phyloP scores from a whole-genome alignment of 1,140 invertebrate species.

The Gryon sp. region DNA sequence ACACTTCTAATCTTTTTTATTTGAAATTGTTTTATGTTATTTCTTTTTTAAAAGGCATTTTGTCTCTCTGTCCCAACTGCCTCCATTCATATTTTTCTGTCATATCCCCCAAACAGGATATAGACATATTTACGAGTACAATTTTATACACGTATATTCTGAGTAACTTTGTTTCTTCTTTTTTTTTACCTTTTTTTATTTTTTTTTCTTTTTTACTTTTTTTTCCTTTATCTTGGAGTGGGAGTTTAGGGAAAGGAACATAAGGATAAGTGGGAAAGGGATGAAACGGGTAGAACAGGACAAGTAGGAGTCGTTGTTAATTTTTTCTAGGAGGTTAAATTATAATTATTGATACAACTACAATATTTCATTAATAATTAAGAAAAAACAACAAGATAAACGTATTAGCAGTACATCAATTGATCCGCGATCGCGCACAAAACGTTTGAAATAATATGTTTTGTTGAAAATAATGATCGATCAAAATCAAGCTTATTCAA shows the following conservation, averaged over 20 bases:
- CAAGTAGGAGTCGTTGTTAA: conserved; percentile 63
- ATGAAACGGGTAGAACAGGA: conserved; percentile 4
- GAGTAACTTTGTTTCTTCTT: conserved; percentile 66
- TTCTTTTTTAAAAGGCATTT: conserved; percentile 52
- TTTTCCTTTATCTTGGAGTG: too few species aligned
- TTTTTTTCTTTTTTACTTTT: conserved; percentile 54
- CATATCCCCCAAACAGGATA: conserved; percentile 61
- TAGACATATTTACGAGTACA: conserved; percentile 69
- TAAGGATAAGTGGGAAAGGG: neutral
- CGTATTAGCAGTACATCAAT: conserved; percentile 71
- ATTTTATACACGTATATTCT: conserved; percentile 70
- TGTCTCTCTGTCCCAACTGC: conserved; percentile 39
- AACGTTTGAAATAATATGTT: conserved; percentile 30
- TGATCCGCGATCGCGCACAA: conserved; percentile 25
- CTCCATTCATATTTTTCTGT: conserved; percentile 61
- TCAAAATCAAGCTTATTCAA: conserved; percentile 17
- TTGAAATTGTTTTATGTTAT: neutral
- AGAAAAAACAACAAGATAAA: conserved; percentile 77
- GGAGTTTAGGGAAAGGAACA: conserved; percentile 52
- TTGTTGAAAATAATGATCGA: conserved; percentile 38
- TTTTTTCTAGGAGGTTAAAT: conserved; percentile 75
- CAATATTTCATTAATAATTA: conserved; percentile 78
- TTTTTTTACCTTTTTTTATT: conserved; percentile 45
- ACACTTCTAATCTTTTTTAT: neutral
- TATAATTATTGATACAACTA: conserved; percentile 78